Evolutionary conservation across 2,797 vertebrate species (phyloP), one percentile per base, ranked within the genome.

Genomic region (Chelon labrosus): DNA sequence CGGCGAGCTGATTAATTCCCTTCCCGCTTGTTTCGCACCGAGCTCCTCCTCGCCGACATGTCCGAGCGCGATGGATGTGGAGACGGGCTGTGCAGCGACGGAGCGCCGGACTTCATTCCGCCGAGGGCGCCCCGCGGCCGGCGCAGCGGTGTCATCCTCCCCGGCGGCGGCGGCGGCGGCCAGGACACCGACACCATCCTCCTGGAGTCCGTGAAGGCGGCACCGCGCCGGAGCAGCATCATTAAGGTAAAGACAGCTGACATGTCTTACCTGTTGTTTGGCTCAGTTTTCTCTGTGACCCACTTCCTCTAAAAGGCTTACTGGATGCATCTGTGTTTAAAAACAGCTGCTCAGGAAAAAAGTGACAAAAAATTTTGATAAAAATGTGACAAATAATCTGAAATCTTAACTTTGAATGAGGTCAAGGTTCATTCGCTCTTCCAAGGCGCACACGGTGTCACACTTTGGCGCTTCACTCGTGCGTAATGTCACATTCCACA

Each of bases 171-270:
- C 50, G n/a, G n/a, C n/a, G n/a, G n/a, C n/a, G n/a, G n/a, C n/a
- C 91, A 82, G 85, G 94, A 94, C 80, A 0, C 88, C 0, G 94
- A 95, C 63, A 74, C 90, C 65, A 83, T 90, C 73, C 89, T 94
- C 5, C 81, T 94, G 87, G 95, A 95, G 72, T 62, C 93, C 2
- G 90, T 91, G 71, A 95, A 91, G 77, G 90, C 90, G 13, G 92
- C 94, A 16, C 94, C 95, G 0, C 90, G 95, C 38, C 87, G 95
- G 63, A 95, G 95, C 92, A 95, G 95, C 85, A 95, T 95, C 85
- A 95, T 95, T 13, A 95, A 95, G 94, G 94, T 95, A 92, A 47
- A 31, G 37, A 7, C 25, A 5, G 4, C 41, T 5, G 14, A 25
- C 47, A 0, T 3, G 20, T 3, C 14, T 39, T 20, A 20, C 22